phyloP scores from a whole-genome alignment of 2,113 vertebrate species.

The Bungarus multicinctus region DNA sequence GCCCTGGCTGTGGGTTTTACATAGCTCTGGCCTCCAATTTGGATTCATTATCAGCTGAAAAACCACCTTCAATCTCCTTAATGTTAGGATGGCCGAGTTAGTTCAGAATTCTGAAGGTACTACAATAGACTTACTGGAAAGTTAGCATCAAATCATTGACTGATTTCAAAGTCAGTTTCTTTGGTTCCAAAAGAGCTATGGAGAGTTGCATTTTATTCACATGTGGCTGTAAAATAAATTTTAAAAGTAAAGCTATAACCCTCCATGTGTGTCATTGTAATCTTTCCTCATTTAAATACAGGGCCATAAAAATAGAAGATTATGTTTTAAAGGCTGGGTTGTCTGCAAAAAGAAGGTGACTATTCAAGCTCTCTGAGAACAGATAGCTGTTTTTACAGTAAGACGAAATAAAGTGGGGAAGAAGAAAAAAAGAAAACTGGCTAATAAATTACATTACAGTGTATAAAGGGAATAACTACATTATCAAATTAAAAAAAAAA shows the following conservation, averaged over 20 bases:
- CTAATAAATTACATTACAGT: background rate
- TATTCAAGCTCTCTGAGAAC: slow-evolving; percentile 2
- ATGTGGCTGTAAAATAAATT: background rate
- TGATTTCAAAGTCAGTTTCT: background rate
- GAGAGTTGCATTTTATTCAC: background rate
- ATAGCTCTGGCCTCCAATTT: background rate
- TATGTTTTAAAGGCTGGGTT: background rate
- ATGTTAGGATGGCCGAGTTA: background rate
- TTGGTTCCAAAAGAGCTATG: background rate
- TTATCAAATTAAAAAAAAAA: background rate
- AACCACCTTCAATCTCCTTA: background rate
- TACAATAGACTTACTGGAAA: background rate
- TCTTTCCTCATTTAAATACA: background rate
- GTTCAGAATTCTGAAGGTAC: background rate
- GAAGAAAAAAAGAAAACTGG: background rate
- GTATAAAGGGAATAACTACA: background rate
- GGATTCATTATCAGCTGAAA: background rate
- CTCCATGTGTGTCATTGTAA: background rate
- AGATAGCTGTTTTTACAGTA: background rate
- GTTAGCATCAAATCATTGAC: background rate
- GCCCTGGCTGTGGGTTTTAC: too few relatives aligned
- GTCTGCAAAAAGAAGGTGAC: slow-evolving; percentile 5
- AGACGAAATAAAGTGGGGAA: background rate
- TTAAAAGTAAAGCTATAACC: background rate
- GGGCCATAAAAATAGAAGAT: slow-evolving; percentile 2